Evolutionary conservation across 1,140 invertebrate species (phyloP).

Genomic region (Saccostrea echinata): DNA sequence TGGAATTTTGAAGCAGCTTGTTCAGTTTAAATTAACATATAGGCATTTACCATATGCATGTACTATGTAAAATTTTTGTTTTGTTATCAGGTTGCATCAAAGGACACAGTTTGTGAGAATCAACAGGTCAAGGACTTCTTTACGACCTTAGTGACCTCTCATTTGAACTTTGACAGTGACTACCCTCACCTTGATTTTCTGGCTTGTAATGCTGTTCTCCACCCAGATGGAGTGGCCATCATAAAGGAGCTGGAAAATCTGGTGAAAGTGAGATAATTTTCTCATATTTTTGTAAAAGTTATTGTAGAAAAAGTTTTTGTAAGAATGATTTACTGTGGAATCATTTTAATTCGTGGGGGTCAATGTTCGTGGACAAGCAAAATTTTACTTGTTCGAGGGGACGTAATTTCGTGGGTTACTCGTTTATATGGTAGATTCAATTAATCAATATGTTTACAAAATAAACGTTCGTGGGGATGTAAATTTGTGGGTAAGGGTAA

Average conservation of each 20-base stretch:
- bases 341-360: no score
- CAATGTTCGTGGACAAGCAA: no score
- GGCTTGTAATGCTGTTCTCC: conserved; percentile 75
- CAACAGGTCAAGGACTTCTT: conserved; percentile 77
- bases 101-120: conserved; percentile 69
- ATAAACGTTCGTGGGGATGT: no score
- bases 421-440: no score
- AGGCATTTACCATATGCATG: neutral
- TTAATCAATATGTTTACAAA: no score
- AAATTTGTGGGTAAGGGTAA: no score
- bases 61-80: neutral
- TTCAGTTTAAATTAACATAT: no score
- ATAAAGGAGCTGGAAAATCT: conserved; percentile 72
- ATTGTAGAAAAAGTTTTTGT: neutral
- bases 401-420: no score
- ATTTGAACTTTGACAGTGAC: conserved; percentile 64
- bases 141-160: conserved; percentile 64
- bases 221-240: conserved; percentile 69
- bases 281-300: neutral
- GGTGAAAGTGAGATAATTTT: conserved; percentile 63
- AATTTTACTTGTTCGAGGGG: no score
- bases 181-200: conserved; percentile 78
- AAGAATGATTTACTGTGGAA: neutral
- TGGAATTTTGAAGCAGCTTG: no score
- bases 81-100: conserved; percentile 65